Base-by-base conservation (phyloP, 2,113 vertebrate genomes). In the Cettia cetti region DNA sequence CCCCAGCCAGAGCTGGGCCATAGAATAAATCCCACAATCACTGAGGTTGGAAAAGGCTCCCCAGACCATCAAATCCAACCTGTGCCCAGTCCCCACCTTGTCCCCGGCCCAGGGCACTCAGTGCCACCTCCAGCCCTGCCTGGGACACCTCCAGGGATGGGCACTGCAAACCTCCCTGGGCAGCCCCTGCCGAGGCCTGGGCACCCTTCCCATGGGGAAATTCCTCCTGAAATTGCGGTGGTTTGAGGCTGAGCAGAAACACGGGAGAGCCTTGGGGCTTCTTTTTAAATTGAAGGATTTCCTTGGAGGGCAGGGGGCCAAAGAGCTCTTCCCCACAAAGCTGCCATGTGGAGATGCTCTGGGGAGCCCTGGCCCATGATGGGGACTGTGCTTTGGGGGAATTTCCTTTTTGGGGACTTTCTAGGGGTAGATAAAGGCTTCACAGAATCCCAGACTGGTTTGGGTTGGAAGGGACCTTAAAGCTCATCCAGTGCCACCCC, bases 401-500 rank as follows among this genome's bases (percentile, higher is more conserved):
- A 24, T 61, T 81, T 20, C 28, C 45, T 63, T 63, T 63, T 42
- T 13, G 40, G 40, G 50, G 37, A 4, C 15, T 78, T 57, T 18
- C 14, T 22, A 59, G 42, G 61, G 23, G 40, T 0, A 5, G 23
- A 40, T 31, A 47, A 28, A n/a, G 5, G 19, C 8, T 31, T 17
- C 33, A 74, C 0, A 66, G 39, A 60, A 40, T 68, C 16, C 16
- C 28, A 68, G 39, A 8, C 1, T n/a, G 15, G 19, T 26, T 12
- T 89, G 39, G 45, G 23, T n/a, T 68, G 20, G n/a, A 12, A 74
- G 9, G 12, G 13, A 52, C 4, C 7, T 59, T 26, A 60, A 39
- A 68, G 0, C 2, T 9, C n/a, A 45, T 13, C 28, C 6, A 0
- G 1, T 33, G 0, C 37, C 44, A 65, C 17, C 30, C 30, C 26